Base-by-base conservation (phyloP, 2,113 vertebrate species). In the Rhinogobius similis region DNA sequence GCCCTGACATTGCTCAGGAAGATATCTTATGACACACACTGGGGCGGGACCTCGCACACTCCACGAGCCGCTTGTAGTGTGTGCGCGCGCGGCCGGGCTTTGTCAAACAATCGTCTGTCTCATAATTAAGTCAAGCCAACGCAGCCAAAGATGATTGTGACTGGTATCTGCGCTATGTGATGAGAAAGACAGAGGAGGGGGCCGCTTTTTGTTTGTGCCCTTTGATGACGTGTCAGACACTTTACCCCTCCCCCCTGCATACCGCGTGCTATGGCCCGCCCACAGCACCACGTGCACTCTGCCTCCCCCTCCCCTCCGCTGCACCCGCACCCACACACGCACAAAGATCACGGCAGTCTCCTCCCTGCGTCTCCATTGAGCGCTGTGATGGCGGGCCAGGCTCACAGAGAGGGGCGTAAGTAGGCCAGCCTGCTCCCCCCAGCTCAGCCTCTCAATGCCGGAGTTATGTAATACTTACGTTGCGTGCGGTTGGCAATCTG, bases 141-240 rank as follows among this genome's bases (percentile, higher is more conserved):
- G 11, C 14, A 7, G 52, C 68, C 62, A 68, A 8, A 75, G 7
- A 52, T 69, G 10, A 24, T 39, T 11, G 55, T 53, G 26, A 81
- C 71, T 59, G 5, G 0, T 44, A 68, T 55, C 26, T 24, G 58
- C 58, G 58, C 58, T 61, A 10, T 14, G 10, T 75, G 9, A 71
- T 62, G 38, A 48, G 52, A 23, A 41, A 29, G 18, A 1, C 16
- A 10, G 21, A 44, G 21, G 6, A n/a, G 52, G 63, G 56, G 43
- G 14, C 7, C 20, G 67, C 46, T 52, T 69, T 84, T 86, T 86
- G 88, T 87, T 87, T 87, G 78, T 67, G 77, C 72, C 43, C 74
- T 78, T 69, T 83, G 92, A 84, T 94, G 94, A 95, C 94, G 94
- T 94, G 92, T 92, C 89, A 79, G 65, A 65, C 79, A 48, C 63